These are phyloP conservation scores for Lasius fuliginosus DNA, from an alignment of 2,888 invertebrate species.

Conservation along the genomic window DNA sequence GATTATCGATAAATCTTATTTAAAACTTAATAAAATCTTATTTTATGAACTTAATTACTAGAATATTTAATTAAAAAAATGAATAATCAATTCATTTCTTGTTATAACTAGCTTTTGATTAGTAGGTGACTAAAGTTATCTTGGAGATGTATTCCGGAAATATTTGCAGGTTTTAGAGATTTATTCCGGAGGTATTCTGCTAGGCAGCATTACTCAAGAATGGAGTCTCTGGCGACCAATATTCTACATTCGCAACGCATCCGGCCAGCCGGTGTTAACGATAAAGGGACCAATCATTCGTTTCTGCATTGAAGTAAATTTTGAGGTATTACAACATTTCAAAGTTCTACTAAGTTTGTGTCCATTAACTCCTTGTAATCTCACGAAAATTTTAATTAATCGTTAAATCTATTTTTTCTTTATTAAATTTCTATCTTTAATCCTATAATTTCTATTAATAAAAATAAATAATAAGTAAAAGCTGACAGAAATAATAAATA, in stretches of 20 bases:
- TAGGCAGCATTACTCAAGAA: slow-evolving; percentile 92
- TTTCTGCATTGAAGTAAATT: slow-evolving; percentile 91
- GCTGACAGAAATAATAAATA: not conserved
- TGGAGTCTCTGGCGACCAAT: slow-evolving; percentile 92
- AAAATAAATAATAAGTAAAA: not conserved
- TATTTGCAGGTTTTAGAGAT: slow-evolving; percentile 91
- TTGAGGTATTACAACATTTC: slow-evolving; percentile 88
- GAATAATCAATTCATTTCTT: not conserved
- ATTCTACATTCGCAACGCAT: slow-evolving; percentile 91
- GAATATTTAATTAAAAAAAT: not conserved
- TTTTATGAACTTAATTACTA: not conserved
- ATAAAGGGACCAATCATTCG: slow-evolving; percentile 92
- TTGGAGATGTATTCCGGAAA: slow-evolving; percentile 90
- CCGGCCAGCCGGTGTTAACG: slow-evolving; percentile 91
- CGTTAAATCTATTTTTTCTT: not conserved
- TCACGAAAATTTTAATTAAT: not conserved
- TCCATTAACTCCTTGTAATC: not conserved
- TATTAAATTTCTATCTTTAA: no score
- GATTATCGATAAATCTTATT: not conserved
- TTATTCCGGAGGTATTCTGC: slow-evolving; percentile 89
- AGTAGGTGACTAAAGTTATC: not conserved
- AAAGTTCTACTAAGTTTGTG: not conserved
- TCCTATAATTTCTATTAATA: not conserved
- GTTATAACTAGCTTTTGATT: not conserved
- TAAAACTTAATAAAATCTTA: slow-evolving; percentile 8